These are phyloP conservation scores for Parazoanthus swiftii DNA, from an alignment of 92 coral and sea anemone species.

Conservation along the genomic window DNA sequence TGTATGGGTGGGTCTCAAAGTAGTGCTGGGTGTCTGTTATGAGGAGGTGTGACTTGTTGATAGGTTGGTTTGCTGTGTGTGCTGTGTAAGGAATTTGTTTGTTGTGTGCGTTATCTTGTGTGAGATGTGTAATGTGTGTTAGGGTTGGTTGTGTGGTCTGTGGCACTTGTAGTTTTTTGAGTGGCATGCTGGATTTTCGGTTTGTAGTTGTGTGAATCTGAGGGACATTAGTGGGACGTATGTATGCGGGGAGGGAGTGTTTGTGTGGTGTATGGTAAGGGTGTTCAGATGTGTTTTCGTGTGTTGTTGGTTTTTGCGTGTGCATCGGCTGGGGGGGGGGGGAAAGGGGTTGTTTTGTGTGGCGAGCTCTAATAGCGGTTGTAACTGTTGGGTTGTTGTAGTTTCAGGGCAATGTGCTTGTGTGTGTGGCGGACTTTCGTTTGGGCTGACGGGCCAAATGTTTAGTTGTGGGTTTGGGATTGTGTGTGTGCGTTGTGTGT, in stretches of 20 bases:
- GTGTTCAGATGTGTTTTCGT: neutral
- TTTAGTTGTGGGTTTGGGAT: neutral
- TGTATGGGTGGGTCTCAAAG: too few species aligned
- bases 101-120: neutral
- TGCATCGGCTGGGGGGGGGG: too few species aligned
- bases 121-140: neutral
- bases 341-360: neutral
- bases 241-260: neutral
- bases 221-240: neutral
- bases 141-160: slow-evolving; percentile 14
- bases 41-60: too few species aligned
- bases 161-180: slow-evolving; percentile 20
- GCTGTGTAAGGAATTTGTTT: neutral
- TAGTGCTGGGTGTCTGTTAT: neutral
- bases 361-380: neutral
- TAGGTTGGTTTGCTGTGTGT: neutral
- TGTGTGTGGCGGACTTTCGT: neutral
- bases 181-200: neutral
- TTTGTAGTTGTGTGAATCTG: neutral
- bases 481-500: slow-evolving; percentile 20
- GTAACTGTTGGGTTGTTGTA: neutral
- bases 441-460: neutral
- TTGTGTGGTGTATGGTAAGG: neutral
- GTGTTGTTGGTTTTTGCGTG: too few species aligned
- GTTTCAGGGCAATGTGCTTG: neutral